Evolutionary conservation across 2,113 vertebrate species (phyloP).

Genomic region (Aptenodytes patagonicus): DNA sequence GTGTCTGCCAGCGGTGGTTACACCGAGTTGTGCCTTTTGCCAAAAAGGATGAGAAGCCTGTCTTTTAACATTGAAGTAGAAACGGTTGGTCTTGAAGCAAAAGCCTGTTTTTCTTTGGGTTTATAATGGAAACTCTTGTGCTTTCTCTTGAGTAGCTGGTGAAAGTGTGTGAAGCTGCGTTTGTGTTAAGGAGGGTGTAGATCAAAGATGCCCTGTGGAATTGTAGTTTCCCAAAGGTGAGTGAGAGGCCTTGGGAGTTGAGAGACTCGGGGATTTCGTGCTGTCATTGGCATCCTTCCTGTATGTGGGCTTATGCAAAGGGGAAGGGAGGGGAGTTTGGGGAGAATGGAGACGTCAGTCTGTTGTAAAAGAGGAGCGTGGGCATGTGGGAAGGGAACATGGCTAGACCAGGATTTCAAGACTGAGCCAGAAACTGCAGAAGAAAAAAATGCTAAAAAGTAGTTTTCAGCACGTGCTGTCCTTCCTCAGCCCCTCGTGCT

Average conservation of each 20-base stretch:
- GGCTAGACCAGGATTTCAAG: background rate
- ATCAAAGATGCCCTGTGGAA: rapidly evolving
- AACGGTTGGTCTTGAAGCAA: background rate
- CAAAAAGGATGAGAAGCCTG: background rate
- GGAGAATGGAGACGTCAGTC: background rate
- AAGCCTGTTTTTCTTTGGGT: background rate
- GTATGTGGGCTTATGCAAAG: background rate
- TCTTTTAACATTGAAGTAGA: background rate
- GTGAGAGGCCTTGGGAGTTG: background rate
- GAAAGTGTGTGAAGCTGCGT: background rate
- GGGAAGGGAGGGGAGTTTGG: background rate
- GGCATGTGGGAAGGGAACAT: background rate
- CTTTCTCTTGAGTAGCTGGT: background rate
- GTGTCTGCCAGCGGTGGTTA: background rate
- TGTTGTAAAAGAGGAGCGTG: background rate
- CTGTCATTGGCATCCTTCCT: background rate
- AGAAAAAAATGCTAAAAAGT: background rate
- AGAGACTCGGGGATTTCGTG: background rate
- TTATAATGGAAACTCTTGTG: background rate
- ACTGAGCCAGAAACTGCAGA: background rate
- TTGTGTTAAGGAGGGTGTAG: background rate
- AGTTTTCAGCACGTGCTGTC: background rate
- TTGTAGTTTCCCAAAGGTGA: background rate
- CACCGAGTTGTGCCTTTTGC: background rate
- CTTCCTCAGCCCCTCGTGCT: background rate